Evolutionary conservation across 2,888 invertebrate genomes (phyloP), one percentile per base, ranked within the genome.

Genomic region (Caenorhabditis wallacei): DNA sequence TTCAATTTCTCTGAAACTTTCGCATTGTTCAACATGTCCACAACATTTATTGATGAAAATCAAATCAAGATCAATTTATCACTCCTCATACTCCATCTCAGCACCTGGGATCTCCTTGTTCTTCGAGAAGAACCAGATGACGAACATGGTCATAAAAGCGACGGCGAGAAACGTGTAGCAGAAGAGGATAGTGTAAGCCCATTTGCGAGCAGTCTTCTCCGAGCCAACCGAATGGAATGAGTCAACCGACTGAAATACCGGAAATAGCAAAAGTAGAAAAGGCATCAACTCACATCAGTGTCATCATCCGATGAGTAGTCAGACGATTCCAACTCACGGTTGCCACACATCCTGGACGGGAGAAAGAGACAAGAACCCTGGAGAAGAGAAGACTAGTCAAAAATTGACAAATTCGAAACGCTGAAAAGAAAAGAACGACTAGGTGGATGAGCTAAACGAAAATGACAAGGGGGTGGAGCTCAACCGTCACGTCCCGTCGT

Each of bases 161-260:
- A 66, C 11, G 13, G 75, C 75, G 24, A 57, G 24, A 8, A 66
- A 13, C 13, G 51, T 40, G 75, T 75, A 75, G 59, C 48, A 57
- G 75, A 66, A 43, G 18, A 66, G 30, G 13, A 75, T 66, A 20
- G 48, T 46, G 59, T 66, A 75, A 1, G 75, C 75, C 75, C 75
- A 75, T 20, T 37, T 35, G 11, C 75, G 57, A 16, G 75, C 66
- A 3, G 18, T 20, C n/a, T 18, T 57, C 40, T 75, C 75, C 11
- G 48, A 26, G 10, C 24, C 26, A 5, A 35, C 5, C 7, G 66
- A 59, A 22, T 64, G 75, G 59, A 75, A 75, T 22, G 75, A 75
- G 35, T 75, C 66, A n/a, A 66, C 16, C 0, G 66, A 66, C 75
- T 75, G 66, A 37, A 75, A 48, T 16, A 43, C n/a, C n/a, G n/a